Percentiles rank a stretch among this genome's conserved stretches.
These are phyloP conservation scores for Eledona agricola DNA, from an alignment of 2,888 invertebrate genomes.

Conservation along the genomic window DNA sequence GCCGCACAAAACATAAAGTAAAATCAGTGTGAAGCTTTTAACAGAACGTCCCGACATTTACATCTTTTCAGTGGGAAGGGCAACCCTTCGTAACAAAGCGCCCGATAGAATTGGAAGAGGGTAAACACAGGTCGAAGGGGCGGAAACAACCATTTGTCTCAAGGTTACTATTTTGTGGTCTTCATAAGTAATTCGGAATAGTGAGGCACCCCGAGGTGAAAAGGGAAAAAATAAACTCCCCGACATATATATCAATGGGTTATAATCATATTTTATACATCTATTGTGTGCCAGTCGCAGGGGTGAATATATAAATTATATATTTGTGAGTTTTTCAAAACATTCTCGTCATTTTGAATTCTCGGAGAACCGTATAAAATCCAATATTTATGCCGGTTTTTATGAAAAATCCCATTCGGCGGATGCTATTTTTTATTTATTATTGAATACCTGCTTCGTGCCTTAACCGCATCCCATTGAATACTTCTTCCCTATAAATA, in stretches of 20 bases:
- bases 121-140: conserved; percentile 37
- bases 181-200: conserved; percentile 38
- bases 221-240: conserved; percentile 35
- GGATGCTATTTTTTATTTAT: conserved; percentile 39
- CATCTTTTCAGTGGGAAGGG: conserved; percentile 34
- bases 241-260: conserved; percentile 46
- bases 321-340: conserved; percentile 42
- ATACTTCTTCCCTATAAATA: conserved; percentile 27
- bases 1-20: conserved; percentile 39
- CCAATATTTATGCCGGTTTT: conserved; percentile 40
- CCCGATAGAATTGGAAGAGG: conserved; percentile 33
- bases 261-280: conserved; percentile 49
- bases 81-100: conserved; percentile 31
- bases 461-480: conserved; percentile 32
- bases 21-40: conserved; percentile 39
- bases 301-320: conserved; percentile 52
- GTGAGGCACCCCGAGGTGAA: conserved; percentile 27
- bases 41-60: conserved; percentile 44
- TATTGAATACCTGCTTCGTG: conserved; percentile 35
- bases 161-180: conserved; percentile 35
- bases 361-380: conserved; percentile 35
- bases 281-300: conserved; percentile 44
- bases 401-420: conserved; percentile 34
- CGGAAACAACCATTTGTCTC: conserved; percentile 42
- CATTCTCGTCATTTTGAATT: conserved; percentile 39